Evolutionary conservation across 1,140 invertebrate genomes (phyloP), one percentile per base, ranked within the genome.

Genomic region (Bombus breviceps): DNA sequence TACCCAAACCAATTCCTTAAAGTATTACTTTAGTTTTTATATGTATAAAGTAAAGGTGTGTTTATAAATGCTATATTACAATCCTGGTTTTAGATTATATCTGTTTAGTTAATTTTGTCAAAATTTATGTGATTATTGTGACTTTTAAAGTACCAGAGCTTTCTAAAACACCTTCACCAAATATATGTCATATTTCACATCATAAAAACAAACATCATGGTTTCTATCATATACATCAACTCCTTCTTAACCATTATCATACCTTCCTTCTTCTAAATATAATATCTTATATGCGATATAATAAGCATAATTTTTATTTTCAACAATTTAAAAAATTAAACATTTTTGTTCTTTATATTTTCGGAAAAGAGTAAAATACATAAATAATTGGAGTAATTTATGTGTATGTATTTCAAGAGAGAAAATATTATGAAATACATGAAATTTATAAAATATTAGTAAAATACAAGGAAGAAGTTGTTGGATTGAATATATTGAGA

Each of bases 1-100:
- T 85, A 93, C 86, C 91, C 83, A 88, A 85, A 90, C 90, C 90
- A 90, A 91, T 92, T 90, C 88, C 86, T 88, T 85, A 75, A 83
- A 76, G 28, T 85, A 86, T 81, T 88, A 64, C 73, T 76, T 91
- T 69, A 85, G 22, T 83, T 57, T 80, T 75, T 39, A 41, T 85
- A 72, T 83, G 66, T 88, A 72, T 64, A 25, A 81, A 69, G 68
- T 73, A 66, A 88, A 77, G 84, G 78, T 88, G 71, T 78, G 5
- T 43, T 22, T 37, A 37, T 66, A 69, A 12, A 22, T 53, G 47
- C 47, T 71, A 22, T 6, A 78, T n/a, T 39, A 5, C 59, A 64
- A 32, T 47, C 13, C 12, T n/a, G 22, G 28, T 8, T 43, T 37
- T 62, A 13, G 1, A 39, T 73, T 76, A 32, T 43, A 78, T 34